These are phyloP conservation scores for Mohoua ochrocephala DNA, from an alignment of 2,113 vertebrate genomes.

Conservation along the genomic window DNA sequence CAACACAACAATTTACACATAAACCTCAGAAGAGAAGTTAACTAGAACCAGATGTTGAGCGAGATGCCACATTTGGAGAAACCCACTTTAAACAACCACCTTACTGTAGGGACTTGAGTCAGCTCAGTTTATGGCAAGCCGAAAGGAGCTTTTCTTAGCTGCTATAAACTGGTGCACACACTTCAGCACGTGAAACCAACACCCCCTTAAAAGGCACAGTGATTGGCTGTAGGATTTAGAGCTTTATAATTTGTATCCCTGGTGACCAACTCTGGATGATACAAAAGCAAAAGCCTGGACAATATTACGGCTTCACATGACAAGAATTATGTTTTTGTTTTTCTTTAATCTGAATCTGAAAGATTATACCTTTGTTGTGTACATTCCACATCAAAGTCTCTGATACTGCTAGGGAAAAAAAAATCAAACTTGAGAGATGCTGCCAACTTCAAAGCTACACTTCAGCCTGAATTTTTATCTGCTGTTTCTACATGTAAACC, in stretches of 20 bases:
- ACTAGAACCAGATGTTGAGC: constrained; percentile 73
- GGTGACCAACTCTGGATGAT: constrained; percentile 38
- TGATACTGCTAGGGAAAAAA: not conserved
- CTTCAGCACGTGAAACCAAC: constrained; percentile 55
- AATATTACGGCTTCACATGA: not conserved
- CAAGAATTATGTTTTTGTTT: not conserved
- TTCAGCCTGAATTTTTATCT: not conserved
- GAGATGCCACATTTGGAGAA: constrained; percentile 62
- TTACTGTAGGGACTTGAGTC: constrained; percentile 72
- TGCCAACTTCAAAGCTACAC: not conserved
- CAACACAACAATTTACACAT: not conserved
- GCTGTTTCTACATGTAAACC: not conserved
- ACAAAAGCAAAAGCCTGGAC: constrained; percentile 40
- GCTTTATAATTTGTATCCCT: constrained; percentile 50
- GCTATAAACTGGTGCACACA: constrained; percentile 44
- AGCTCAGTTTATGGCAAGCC: constrained; percentile 65
- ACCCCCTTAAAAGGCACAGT: constrained; percentile 27
- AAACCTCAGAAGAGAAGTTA: constrained; percentile 42
- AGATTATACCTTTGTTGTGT: constrained; percentile 7
- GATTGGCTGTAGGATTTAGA: constrained; percentile 54
- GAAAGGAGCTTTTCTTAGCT: constrained; percentile 68
- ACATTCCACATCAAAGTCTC: constrained; percentile 10
- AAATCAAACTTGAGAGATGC: not conserved
- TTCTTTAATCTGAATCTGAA: constrained; percentile 26
- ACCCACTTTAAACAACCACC: constrained; percentile 66